Conservation (phyloP, 2,113 vertebrate species). For the Cynocephalus volans region DNA sequence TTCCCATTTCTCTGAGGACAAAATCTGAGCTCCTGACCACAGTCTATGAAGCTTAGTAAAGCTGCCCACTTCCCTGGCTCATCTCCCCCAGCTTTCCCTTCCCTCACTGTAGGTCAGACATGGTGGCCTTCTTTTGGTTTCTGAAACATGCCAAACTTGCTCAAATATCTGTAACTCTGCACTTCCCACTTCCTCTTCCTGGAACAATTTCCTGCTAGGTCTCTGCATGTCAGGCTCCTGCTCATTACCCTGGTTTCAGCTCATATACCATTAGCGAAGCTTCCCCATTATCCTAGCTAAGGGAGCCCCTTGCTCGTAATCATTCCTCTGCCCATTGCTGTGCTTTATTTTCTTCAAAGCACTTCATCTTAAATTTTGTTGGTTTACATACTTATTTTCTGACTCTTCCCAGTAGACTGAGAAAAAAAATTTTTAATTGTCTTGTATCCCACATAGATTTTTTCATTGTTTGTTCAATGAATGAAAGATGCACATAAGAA, state of each 20-base stretch:
- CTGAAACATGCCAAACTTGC: neutral
- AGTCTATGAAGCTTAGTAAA: too few relatives aligned
- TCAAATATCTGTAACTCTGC: neutral
- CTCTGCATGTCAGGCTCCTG: neutral
- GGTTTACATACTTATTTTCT: neutral
- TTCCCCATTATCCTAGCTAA: neutral
- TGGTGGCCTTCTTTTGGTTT: neutral
- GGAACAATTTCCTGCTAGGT: neutral
- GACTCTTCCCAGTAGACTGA: slow-evolving; percentile 21
- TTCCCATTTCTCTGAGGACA: neutral
- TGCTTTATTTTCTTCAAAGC: neutral
- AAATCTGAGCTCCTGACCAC: neutral
- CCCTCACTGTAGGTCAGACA: neutral
- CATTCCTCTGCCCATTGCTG: neutral
- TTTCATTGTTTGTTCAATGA: slow-evolving; percentile 17
- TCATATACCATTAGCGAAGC: neutral
- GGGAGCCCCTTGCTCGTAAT: neutral
- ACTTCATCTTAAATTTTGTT: neutral
- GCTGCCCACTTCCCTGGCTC: neutral
- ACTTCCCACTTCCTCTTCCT: neutral
- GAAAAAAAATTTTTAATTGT: neutral
- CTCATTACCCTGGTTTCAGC: neutral
- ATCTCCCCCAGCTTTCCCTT: neutral
- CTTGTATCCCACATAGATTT: neutral
- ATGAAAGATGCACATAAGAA: neutral